Percentiles rank a stretch among this genome's conserved stretches.
Evolutionary conservation across 2,888 invertebrate genomes (phyloP).

Genomic region (Drosophila birchii): DNA sequence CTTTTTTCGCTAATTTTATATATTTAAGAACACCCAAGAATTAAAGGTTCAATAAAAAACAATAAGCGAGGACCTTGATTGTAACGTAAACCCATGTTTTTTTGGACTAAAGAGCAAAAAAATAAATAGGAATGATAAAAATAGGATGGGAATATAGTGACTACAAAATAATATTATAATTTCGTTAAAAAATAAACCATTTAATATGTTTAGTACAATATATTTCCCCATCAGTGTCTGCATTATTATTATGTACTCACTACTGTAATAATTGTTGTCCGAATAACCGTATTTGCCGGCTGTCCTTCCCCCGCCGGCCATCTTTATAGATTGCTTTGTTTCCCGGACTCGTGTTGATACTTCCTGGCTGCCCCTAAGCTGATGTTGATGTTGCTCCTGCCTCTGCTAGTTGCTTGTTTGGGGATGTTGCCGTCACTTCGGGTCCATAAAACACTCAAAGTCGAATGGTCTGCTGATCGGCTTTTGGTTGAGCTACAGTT

Average conservation of each 20-base stretch:
- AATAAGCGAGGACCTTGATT: no score
- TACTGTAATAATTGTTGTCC: constrained; percentile 90
- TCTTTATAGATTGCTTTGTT: constrained; percentile 62
- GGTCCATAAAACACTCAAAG: constrained; percentile 43
- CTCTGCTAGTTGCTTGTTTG: constrained; percentile 23
- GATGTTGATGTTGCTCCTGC: constrained; percentile 2
- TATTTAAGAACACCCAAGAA: no score
- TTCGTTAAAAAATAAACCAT: no score
- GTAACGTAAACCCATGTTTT: no score
- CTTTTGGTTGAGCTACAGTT: constrained; percentile 24
- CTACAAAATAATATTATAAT: no score
- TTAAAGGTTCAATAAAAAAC: no score
- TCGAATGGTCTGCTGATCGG: constrained; percentile 33
- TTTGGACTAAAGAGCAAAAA: no score
- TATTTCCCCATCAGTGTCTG: constrained; percentile 1
- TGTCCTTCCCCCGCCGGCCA: constrained; percentile 89
- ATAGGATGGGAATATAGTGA: no score
- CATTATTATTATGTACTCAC: constrained; percentile 85
- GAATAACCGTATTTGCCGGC: constrained; percentile 92
- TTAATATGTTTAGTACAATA: no score
- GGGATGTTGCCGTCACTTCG: constrained; percentile 23
- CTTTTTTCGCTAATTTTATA: background rate
- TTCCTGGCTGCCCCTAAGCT: constrained; percentile 47
- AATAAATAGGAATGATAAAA: no score
- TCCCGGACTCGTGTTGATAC: constrained; percentile 38